Conservation (phyloP, 2,888 invertebrate genomes). For the Cerastoderma edule region DNA sequence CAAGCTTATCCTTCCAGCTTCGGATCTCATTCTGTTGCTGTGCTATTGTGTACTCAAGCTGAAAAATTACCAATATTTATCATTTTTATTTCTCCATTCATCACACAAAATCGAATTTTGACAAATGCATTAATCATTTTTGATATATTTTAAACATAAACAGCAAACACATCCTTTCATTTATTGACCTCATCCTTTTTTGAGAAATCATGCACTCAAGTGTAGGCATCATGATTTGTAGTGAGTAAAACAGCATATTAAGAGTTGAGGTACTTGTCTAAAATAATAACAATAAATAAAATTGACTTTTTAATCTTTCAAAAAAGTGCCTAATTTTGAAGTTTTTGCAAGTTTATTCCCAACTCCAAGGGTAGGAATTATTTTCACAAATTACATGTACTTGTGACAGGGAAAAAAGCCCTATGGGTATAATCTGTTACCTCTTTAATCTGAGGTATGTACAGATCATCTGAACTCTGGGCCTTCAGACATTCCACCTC, state of each 20-base stretch:
- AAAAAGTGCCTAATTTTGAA: neutral
- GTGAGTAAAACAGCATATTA: too few species aligned
- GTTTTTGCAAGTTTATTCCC: neutral
- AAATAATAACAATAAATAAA: too few species aligned
- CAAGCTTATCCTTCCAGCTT: slow-evolving; percentile 75
- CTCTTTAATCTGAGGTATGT: slow-evolving; percentile 79
- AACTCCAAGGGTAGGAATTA: neutral
- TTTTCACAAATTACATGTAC: too few species aligned
- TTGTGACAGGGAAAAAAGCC: too few species aligned
- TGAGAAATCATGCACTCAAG: neutral
- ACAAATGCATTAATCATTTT: neutral
- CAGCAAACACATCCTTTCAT: neutral
- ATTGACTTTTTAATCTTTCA: too few species aligned
- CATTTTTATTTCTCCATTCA: too few species aligned
- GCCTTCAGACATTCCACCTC: slow-evolving; percentile 60
- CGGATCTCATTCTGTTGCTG: slow-evolving; percentile 78
- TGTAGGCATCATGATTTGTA: too few species aligned
- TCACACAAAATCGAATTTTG: neutral
- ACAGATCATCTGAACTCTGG: slow-evolving; percentile 74
- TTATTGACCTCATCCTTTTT: neutral
- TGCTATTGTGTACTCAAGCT: slow-evolving; percentile 80
- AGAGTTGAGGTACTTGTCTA: too few species aligned
- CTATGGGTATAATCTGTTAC: slow-evolving; percentile 44
- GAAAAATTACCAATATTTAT: too few species aligned
- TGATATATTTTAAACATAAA: too few species aligned